Percentiles rank a stretch among this genome's conserved stretches.
Conservation (phyloP, 35 echinoderm and acorn worm species). For the Apostichopus parvimensis region DNA sequence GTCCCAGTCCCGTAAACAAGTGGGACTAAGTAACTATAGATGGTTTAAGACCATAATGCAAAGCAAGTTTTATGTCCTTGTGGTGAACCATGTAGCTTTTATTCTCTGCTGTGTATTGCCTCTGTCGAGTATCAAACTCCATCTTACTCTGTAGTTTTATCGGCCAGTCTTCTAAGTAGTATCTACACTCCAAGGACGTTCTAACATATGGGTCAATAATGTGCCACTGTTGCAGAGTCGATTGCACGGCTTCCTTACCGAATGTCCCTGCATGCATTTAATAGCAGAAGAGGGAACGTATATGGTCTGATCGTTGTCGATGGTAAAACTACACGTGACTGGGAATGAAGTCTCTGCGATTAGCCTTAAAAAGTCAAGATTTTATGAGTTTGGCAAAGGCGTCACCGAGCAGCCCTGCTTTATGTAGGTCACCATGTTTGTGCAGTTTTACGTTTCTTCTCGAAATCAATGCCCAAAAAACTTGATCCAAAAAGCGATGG, state of each 20-base stretch:
- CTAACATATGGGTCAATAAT: constrained; percentile 28
- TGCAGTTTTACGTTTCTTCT: constrained; percentile 8
- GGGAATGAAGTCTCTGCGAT: constrained; percentile 4
- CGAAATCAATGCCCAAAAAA: constrained; percentile 16
- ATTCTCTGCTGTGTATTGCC: not conserved
- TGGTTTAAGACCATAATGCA: not conserved
- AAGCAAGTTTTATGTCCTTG: not conserved
- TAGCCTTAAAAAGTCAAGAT: constrained; percentile 20
- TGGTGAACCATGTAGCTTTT: not conserved
- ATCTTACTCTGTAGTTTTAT: not conserved
- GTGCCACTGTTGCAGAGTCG: not conserved
- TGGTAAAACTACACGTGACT: not conserved
- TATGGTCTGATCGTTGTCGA: too few species aligned
- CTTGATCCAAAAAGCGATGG: not conserved
- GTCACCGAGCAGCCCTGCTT: not conserved
- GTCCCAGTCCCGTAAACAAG: not conserved
- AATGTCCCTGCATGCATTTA: too few species aligned
- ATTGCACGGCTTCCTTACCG: constrained; percentile 6
- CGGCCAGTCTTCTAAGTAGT: not conserved
- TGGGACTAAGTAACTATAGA: not conserved
- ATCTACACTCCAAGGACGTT: not conserved
- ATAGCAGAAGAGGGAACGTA: too few species aligned
- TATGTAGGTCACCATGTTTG: constrained; percentile 39
- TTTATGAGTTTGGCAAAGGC: constrained; percentile 31
- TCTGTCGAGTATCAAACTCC: not conserved